A percentile compares a stretch with the other conserved stretches of the same genome.
Conservation (phyloP, 2,888 invertebrate genomes). For the Tipula unca region DNA sequence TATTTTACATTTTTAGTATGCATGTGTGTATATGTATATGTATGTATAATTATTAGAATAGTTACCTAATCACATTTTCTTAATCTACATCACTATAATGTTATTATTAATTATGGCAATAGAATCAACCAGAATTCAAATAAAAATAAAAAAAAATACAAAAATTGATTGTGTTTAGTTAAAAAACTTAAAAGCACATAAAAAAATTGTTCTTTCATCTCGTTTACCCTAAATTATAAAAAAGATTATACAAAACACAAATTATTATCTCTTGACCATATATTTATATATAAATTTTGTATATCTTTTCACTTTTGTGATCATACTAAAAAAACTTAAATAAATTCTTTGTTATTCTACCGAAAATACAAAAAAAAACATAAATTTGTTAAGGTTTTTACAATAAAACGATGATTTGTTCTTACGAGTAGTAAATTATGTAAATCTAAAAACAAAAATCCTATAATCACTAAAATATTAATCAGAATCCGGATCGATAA, state of each 20-base stretch:
- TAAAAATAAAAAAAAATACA: not conserved
- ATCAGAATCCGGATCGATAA: conserved; percentile 21
- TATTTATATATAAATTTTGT: not conserved
- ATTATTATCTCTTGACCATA: not conserved
- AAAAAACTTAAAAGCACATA: not conserved
- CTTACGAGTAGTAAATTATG: not conserved
- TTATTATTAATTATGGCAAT: not conserved
- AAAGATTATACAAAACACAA: not conserved
- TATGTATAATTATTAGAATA: conserved; percentile 3
- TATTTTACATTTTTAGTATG: not conserved
- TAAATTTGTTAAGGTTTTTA: not conserved
- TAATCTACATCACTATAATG: not conserved
- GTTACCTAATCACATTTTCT: conserved; percentile 14
- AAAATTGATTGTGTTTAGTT: not conserved
- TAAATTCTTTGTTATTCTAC: not conserved
- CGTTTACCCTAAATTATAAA: not conserved
- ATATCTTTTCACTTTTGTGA: not conserved
- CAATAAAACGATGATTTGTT: not conserved
- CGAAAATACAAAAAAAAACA: not conserved
- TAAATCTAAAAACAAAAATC: not conserved
- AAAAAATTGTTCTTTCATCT: not conserved
- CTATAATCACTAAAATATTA: not conserved
- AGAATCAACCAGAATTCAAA: not conserved
- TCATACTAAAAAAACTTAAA: not conserved
- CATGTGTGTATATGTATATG: not conserved